Conservation (phyloP, 2,888 invertebrate genomes). For the Drosophila testacea region DNA sequence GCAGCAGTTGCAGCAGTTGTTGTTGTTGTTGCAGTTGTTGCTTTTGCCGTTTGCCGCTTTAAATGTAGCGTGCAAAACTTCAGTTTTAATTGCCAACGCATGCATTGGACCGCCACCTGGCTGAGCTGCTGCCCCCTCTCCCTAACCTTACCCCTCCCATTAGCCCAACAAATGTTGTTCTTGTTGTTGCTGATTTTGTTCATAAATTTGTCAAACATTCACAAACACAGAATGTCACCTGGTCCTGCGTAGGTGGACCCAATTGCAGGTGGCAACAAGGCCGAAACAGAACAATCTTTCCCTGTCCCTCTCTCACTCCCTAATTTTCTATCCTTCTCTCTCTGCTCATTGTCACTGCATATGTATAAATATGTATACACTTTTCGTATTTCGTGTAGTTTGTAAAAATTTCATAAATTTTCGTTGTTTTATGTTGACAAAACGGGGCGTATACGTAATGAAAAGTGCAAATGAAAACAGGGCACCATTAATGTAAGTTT, state of each 20-base stretch:
- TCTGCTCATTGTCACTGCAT: background rate
- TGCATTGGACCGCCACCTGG: slow-evolving; percentile 76
- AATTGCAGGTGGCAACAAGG: slow-evolving; percentile 31
- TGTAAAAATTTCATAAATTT: slow-evolving; percentile 58
- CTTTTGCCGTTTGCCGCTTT: slow-evolving; percentile 67
- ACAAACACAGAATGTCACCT: slow-evolving; percentile 16
- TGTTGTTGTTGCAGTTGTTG: slow-evolving; percentile 36
- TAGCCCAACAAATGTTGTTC: background rate
- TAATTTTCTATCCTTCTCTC: background rate
- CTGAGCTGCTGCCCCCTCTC: slow-evolving; percentile 19
- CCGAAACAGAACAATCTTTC: slow-evolving; percentile 1
- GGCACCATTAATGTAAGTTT: background rate
- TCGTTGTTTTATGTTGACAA: slow-evolving; percentile 34
- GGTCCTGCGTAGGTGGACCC: slow-evolving; percentile 27
- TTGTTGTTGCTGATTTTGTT: slow-evolving; percentile 37
- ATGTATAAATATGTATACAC: slow-evolving; percentile 2
- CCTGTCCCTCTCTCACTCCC: background rate
- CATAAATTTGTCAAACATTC: slow-evolving; percentile 67
- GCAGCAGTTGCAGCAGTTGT: slow-evolving; percentile 21
- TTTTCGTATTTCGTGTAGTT: slow-evolving; percentile 24
- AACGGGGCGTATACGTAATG: slow-evolving; percentile 61
- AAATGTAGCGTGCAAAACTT: slow-evolving; percentile 78
- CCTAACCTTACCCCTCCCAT: background rate
- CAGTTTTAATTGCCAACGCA: slow-evolving; percentile 78
- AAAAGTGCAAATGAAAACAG: slow-evolving; percentile 11